Evolutionary conservation across 2,113 vertebrate genomes (phyloP), one percentile per base, ranked within the genome.

Genomic region (Aldabrachelys gigantea): DNA sequence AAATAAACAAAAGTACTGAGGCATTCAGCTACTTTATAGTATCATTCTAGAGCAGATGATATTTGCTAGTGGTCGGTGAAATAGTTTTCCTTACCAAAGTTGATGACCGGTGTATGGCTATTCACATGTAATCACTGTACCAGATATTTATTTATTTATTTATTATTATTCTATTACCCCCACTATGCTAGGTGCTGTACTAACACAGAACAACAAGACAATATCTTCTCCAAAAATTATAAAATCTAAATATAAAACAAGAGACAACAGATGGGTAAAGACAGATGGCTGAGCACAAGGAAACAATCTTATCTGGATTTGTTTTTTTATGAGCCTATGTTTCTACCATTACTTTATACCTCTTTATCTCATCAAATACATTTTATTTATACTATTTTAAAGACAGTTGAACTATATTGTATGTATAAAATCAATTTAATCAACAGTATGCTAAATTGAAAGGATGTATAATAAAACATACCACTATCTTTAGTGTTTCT

Each of bases 341-440:
- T 22, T 8, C 84, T 56, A 52, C 52, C 38, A 72, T 72, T 38
- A 80, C 2, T 78, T 72, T 78, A 3, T 21, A 88, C 3, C 59
- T 80, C 8, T 86, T 84, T 62, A 79, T 19, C 91, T 80, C 75
- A 3, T 81, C 84, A 52, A 84, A 24, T 49, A 13, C 17, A 27
- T 47, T 11, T 44, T 89, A 94, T 81, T 4, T 62, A 1, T 54
- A n/a, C 4, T 50, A 29, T 62, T 62, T 62, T 62, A 31, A 59
- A 21, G 31, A 1, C 85, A 56, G 57, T 84, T 90, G 27, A 54
- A 7, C 12, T 89, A n/a, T 47, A 0, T 31, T 83, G 0, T 0
- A 31, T 72, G 10, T 57, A 78, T 38, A 81, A 84, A 93, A 78
- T 1, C 35, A 3, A 85, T 84, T 4, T 50, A 0, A 52, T 83